Evolutionary conservation across 2,113 vertebrate genomes (phyloP).

Genomic region (Apodemus speciosus): DNA sequence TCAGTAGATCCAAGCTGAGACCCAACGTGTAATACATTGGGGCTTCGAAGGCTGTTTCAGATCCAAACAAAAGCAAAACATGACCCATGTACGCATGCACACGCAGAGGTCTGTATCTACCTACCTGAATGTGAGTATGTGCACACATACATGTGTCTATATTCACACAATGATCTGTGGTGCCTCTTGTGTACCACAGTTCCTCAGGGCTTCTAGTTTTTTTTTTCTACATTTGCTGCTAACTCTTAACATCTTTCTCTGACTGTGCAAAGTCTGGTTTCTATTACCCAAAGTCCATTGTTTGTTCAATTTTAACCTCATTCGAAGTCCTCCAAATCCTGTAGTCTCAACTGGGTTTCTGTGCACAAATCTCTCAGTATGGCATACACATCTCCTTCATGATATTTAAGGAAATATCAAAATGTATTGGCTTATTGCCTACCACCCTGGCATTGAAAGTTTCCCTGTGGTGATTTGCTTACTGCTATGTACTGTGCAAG

Average conservation of each 20-base stretch:
- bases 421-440: neutral
- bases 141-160: accelerated
- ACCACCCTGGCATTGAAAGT: neutral
- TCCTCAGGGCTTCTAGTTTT: neutral
- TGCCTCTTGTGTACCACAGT: neutral
- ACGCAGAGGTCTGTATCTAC: neutral
- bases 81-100: neutral
- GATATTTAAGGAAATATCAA: neutral
- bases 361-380: neutral
- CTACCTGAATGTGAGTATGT: neutral
- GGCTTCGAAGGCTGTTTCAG: neutral
- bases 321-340: neutral
- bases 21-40: neutral
- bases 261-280: neutral
- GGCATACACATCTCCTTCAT: neutral
- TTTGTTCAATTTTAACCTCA: slow-evolving; percentile 32
- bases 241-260: neutral
- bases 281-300: slow-evolving; percentile 36
- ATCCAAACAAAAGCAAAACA: neutral
- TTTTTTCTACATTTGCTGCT: neutral
- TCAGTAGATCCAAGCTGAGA: neutral
- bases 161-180: neutral
- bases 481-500: neutral
- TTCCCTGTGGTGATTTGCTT: neutral
- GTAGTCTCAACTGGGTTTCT: neutral